Evolutionary conservation across 2,113 vertebrate genomes (phyloP).

Genomic region (Phaethon lepturus): DNA sequence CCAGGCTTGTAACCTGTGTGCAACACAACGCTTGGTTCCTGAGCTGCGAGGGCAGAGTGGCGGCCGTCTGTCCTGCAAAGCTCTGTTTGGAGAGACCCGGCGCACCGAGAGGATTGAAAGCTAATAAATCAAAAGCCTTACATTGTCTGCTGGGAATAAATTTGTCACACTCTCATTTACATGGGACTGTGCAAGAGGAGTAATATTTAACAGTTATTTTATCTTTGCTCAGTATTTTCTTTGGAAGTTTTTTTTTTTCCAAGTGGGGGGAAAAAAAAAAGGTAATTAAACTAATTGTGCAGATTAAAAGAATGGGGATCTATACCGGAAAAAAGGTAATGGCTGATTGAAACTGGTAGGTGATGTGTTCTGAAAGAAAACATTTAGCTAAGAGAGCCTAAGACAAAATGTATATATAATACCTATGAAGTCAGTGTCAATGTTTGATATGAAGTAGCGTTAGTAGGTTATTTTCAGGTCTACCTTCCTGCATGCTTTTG

Average conservation of each 20-base stretch:
- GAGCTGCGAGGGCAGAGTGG: background rate
- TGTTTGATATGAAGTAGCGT: background rate
- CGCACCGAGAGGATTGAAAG: background rate
- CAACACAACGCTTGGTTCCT: no score
- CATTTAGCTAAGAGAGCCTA: background rate
- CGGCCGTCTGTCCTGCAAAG: background rate
- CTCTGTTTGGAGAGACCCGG: accelerated
- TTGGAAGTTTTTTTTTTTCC: background rate
- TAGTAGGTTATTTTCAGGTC: background rate
- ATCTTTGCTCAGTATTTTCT: background rate
- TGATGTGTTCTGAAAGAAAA: background rate
- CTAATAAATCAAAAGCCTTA: background rate
- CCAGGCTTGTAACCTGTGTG: no score
- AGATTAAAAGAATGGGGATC: background rate
- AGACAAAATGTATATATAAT: background rate
- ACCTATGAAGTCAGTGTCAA: background rate
- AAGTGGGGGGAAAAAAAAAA: background rate
- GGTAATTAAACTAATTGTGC: background rate
- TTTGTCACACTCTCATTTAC: background rate
- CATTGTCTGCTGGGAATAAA: background rate
- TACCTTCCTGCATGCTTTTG: background rate
- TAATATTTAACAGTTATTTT: background rate
- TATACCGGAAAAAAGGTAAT: background rate
- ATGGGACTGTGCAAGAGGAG: background rate
- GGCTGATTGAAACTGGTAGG: background rate